Base-by-base conservation (phyloP, 2,888 invertebrate species). In the Ferrisia virgata region DNA sequence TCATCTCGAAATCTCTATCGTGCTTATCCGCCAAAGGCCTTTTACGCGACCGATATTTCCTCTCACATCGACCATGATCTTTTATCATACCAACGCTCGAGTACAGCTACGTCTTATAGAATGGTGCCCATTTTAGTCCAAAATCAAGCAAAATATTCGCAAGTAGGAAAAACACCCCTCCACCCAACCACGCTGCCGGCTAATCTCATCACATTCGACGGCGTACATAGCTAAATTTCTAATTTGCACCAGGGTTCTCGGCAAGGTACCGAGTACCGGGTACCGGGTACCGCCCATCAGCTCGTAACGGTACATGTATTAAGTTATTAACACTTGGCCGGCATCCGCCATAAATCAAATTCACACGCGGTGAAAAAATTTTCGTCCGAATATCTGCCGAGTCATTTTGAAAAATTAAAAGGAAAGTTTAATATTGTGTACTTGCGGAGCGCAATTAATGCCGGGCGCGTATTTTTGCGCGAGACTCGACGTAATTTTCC, bases 321-420 rank as follows among this genome's bases (percentile, higher is more conserved):
- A 81, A 81, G 81, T 58, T 81, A 81, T 81, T 81, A 81, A 81
- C 53, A 36, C 39, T 22, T 33, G 18, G 80, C 33, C 43, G 25
- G 28, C 47, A 53, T 31, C 47, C 9, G 40, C 33, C 33, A 81
- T 81, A 47, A 53, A 81, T 81, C 81, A 81, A 64, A 81, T 81
- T 81, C 81, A 81, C 81, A 81, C 81, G 33, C 39, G 47, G 43
- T 11, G 47, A 31, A 79, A 79, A 43, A 28, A 31, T 53, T 43
- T 79, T 79, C 33, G 15, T 64, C 36, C 31, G 18, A 36, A 31
- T 79, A 40, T 81, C 39, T 81, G 81, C 39, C 58, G 81, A 81
- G 58, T 81, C 81, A 81, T 81, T 53, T 53, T 22, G 58, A 81
- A 81, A 81, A 81, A 81, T 81, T 81, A 81, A 81, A 81, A 81